Evolutionary conservation across 2,888 invertebrate species (phyloP).

Genomic region (Drosophila demipolita): DNA sequence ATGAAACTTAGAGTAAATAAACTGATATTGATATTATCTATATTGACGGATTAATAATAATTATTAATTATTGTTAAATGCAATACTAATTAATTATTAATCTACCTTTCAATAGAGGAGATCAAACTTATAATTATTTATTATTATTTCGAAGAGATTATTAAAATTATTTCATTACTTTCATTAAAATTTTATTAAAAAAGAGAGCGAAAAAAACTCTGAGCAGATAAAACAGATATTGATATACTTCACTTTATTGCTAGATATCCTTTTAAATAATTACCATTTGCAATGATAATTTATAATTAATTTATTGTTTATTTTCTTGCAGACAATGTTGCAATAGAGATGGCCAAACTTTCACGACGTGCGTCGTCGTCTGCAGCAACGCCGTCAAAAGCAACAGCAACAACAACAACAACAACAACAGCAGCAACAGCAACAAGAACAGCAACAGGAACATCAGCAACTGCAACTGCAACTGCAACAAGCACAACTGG

Average conservation of each 20-base stretch:
- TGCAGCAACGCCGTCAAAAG: constrained; percentile 72
- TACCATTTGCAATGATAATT: not conserved
- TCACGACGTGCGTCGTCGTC: constrained; percentile 85
- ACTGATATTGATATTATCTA: no score
- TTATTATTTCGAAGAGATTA: not conserved
- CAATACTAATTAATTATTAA: not conserved
- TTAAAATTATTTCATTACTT: no score
- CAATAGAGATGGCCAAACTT: constrained; percentile 85
- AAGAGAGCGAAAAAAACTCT: not conserved
- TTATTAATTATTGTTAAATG: not conserved
- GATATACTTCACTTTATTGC: not conserved
- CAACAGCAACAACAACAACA: constrained; percentile 56
- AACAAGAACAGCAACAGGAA: constrained; percentile 15
- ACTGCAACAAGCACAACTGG: constrained; percentile 44
- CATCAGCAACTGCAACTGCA: constrained; percentile 32
- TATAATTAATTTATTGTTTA: not conserved
- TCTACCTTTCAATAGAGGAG: not conserved
- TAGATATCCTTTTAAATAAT: not conserved
- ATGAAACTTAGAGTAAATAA: no score
- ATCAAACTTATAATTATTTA: not conserved
- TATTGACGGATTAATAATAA: no score
- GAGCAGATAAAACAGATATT: not conserved
- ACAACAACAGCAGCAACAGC: constrained; percentile 47
- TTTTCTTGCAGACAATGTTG: constrained; percentile 84
- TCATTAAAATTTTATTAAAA: no score